Percentiles rank a stretch among this genome's conserved stretches.
Conservation (phyloP, 2,888 invertebrate species). For the Onthophagus sagittarius region DNA sequence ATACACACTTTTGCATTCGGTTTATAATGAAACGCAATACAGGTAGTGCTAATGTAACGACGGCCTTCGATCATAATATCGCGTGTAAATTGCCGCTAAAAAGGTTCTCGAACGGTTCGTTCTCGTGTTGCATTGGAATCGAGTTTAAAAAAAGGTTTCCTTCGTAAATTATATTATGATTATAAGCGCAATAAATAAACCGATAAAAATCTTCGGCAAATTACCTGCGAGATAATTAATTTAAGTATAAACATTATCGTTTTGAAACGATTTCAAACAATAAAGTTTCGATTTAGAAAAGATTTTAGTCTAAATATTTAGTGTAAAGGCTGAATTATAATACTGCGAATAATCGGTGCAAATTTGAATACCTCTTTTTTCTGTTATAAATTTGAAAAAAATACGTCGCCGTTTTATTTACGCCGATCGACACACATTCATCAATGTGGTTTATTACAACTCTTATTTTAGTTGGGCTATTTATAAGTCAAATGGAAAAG, state of each 20-base stretch:
- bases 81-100: not conserved
- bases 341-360: not conserved
- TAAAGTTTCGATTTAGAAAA: not conserved
- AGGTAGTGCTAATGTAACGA: not conserved
- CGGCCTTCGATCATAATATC: not conserved
- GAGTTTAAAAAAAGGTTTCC: not conserved
- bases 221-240: too few relatives aligned
- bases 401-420: not conserved
- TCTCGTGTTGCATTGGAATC: not conserved
- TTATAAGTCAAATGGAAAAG: too few relatives aligned
- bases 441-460: too few relatives aligned
- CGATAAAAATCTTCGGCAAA: too few relatives aligned
- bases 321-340: not conserved
- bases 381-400: too few relatives aligned
- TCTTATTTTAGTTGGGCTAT: too few relatives aligned
- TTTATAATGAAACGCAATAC: not conserved
- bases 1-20: not conserved
- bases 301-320: not conserved
- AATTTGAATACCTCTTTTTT: too few relatives aligned
- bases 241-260: too few relatives aligned
- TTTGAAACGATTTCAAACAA: too few relatives aligned
- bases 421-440: not conserved
- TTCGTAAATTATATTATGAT: not conserved
- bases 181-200: not conserved
- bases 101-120: not conserved